phyloP scores from a whole-genome alignment of 2,888 invertebrate genomes.

The Epirrhoe tristata region DNA sequence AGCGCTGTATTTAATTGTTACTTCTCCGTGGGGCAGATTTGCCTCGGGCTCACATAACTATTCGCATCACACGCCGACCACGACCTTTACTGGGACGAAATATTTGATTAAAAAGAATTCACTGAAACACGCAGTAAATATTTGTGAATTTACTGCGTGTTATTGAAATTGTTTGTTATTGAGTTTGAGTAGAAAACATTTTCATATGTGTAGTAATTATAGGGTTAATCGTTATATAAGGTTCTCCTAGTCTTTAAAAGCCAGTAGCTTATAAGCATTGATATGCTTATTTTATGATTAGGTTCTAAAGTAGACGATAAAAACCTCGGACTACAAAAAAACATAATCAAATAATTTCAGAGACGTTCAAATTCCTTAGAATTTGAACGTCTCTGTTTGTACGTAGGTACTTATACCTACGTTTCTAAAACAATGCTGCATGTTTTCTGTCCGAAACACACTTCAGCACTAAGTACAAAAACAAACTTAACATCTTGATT shows the following conservation, averaged over 20 bases:
- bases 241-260: too few species aligned
- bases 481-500: not conserved
- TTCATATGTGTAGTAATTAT: not conserved
- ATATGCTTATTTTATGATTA: too few species aligned
- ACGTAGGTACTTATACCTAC: too few species aligned
- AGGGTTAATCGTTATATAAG: not conserved
- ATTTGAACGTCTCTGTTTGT: too few species aligned
- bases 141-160: conserved; percentile 35
- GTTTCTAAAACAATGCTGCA: too few species aligned
- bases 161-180: conserved; percentile 10
- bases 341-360: too few species aligned
- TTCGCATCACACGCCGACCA: conserved; percentile 50
- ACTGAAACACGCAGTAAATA: conserved; percentile 46
- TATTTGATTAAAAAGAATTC: conserved; percentile 64
- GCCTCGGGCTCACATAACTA: conserved; percentile 56
- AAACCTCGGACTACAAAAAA: too few species aligned
- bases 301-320: too few species aligned
- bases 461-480: not conserved
- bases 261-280: too few species aligned
- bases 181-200: not conserved
- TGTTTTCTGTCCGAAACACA: not conserved
- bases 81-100: conserved; percentile 51
- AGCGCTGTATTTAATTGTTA: conserved; percentile 1
- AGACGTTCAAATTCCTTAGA: too few species aligned
- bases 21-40: conserved; percentile 54